A percentile compares a stretch with the other conserved stretches of the same genome.
phyloP scores from a whole-genome alignment of 2,888 invertebrate species.

The Troglohyphantes excavatus region DNA sequence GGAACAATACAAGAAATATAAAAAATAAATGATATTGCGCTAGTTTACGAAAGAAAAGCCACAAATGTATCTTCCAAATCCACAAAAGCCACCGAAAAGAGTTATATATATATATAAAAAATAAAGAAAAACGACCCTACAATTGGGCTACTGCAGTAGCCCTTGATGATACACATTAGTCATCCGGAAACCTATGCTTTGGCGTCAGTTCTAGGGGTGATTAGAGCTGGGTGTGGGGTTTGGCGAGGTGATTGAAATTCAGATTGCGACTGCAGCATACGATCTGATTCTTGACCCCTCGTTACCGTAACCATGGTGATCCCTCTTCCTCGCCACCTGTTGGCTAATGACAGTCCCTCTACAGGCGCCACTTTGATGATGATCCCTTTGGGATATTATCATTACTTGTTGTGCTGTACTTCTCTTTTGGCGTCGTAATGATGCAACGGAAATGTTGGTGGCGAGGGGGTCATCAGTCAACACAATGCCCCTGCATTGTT shows the following conservation, averaged over 20 bases:
- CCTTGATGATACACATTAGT: slow-evolving; percentile 65
- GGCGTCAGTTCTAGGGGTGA: slow-evolving; percentile 43
- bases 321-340: background rate
- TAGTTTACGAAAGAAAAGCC: background rate
- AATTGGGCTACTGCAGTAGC: slow-evolving; percentile 65
- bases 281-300: slow-evolving; percentile 42
- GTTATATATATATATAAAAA: background rate
- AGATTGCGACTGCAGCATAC: background rate
- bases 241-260: slow-evolving; percentile 39
- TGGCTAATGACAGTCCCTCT: slow-evolving; percentile 15
- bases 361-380: background rate
- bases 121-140: slow-evolving; percentile 6
- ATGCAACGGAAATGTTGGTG: background rate
- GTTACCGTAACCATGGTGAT: background rate
- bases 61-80: background rate
- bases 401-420: background rate
- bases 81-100: background rate
- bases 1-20: background rate
- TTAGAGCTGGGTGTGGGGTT: slow-evolving; percentile 65
- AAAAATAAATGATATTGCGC: background rate
- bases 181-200: slow-evolving; percentile 41
- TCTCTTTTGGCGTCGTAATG: background rate
- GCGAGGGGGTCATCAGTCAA: background rate
- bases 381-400: background rate
- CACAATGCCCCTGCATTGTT: background rate